A percentile compares a stretch with the other conserved stretches of the same genome.
phyloP scores from a whole-genome alignment of 2,113 vertebrate species.

The Urocynchramus pylzowi region DNA sequence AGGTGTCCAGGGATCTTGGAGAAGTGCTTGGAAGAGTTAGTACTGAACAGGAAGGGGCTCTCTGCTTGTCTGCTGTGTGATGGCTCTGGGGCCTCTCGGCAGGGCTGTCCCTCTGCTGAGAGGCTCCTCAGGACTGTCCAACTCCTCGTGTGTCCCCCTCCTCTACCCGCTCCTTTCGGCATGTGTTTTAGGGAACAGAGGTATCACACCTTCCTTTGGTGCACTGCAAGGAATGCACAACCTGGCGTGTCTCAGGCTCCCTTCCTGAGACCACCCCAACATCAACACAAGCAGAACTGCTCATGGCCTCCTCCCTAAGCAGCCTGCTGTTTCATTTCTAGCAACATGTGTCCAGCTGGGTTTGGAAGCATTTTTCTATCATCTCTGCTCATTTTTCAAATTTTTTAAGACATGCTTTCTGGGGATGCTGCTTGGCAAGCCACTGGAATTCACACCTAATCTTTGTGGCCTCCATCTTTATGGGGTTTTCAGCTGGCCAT shows the following conservation, averaged over 20 bases:
- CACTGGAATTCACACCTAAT: not conserved
- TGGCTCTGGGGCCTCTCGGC: not conserved
- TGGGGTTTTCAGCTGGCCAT: not conserved
- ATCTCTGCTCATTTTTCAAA: not conserved
- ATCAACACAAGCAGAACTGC: not conserved
- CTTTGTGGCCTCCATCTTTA: not conserved
- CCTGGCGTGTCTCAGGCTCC: accelerated
- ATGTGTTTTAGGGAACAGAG: not conserved
- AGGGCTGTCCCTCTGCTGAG: not conserved
- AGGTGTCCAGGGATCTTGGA: not conserved
- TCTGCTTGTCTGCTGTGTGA: not conserved
- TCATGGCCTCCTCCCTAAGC: not conserved
- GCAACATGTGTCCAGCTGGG: not conserved
- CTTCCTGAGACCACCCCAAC: not conserved
- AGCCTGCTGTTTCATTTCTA: not conserved
- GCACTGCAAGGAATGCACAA: not conserved
- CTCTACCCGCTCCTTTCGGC: accelerated
- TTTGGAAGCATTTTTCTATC: not conserved
- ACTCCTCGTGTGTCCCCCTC: not conserved
- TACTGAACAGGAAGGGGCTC: not conserved
- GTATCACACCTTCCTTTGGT: not conserved
- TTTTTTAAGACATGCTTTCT: not conserved
- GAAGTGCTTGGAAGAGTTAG: not conserved
- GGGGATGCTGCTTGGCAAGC: not conserved
- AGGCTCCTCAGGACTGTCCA: not conserved